Percentiles rank a stretch among this genome's conserved stretches.
These are phyloP conservation scores for Tenthredo notha DNA, from an alignment of 2,888 invertebrate genomes.

Conservation along the genomic window DNA sequence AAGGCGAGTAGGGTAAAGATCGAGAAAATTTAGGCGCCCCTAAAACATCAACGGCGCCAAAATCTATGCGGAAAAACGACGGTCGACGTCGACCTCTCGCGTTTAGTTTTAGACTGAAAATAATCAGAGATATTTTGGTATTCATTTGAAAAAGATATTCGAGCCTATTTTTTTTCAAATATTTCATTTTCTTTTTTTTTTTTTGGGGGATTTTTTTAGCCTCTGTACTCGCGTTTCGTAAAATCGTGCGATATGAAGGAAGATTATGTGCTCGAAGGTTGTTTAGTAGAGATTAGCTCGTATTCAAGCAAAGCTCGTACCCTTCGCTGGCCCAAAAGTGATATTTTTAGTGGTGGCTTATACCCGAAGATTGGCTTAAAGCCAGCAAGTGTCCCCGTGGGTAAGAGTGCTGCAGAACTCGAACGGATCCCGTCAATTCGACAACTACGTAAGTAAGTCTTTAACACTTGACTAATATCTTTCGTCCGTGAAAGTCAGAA, in stretches of 20 bases:
- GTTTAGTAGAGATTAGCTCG: conserved; percentile 7
- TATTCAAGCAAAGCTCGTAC: conserved; percentile 19
- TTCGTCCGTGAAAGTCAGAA: background rate
- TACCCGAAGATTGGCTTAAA: conserved; percentile 37
- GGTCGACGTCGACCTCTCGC: background rate
- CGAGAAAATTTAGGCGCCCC: background rate
- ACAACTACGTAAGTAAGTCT: conserved; percentile 53
- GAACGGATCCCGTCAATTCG: conserved; percentile 56
- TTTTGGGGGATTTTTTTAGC: background rate
- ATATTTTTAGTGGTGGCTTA: conserved; percentile 56
- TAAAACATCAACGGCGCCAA: background rate
- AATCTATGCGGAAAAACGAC: background rate
- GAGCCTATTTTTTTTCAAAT: background rate
- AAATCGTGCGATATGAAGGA: background rate
- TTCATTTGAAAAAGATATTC: background rate
- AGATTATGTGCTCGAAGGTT: background rate
- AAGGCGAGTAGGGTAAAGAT: background rate
- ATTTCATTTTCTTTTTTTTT: background rate
- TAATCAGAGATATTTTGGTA: background rate
- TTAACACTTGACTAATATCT: background rate
- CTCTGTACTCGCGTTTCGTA: background rate
- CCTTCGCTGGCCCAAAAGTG: conserved; percentile 52
- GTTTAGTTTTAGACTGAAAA: background rate
- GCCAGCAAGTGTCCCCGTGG: conserved; percentile 56
- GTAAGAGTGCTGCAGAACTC: conserved; percentile 53